A percentile compares a stretch with the other conserved stretches of the same genome.
Evolutionary conservation across 2,888 invertebrate genomes (phyloP).

Genomic region (Chrysina gloriosa): DNA sequence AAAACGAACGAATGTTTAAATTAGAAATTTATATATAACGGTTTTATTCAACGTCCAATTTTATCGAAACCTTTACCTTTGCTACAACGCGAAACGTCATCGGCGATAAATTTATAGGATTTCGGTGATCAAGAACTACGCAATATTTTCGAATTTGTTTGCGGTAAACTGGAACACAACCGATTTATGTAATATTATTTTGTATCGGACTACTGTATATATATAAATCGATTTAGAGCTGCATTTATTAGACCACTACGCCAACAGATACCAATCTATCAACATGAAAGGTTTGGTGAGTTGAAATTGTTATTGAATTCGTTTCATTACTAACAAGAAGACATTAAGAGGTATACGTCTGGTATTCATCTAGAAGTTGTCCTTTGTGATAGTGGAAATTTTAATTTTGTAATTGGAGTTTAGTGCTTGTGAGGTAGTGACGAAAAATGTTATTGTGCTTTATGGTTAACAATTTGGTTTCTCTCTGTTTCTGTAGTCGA

Average conservation of each 20-base stretch:
- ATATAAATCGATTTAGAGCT: background rate
- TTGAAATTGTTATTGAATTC: background rate
- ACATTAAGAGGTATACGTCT: background rate
- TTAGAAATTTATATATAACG: no score
- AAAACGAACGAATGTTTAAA: background rate
- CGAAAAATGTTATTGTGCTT: no score
- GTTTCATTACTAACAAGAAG: background rate
- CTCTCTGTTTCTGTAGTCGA: no score
- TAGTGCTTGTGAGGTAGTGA: no score
- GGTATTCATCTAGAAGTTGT: background rate
- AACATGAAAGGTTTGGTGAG: constrained; percentile 18
- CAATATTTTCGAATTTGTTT: constrained; percentile 12
- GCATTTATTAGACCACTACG: background rate
- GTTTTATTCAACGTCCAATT: no score
- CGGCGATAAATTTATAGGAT: background rate
- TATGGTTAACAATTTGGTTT: no score
- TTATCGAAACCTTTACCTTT: no score
- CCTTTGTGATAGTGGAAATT: no score
- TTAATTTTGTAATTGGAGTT: no score
- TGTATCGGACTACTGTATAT: background rate
- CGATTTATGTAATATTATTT: constrained; percentile 4
- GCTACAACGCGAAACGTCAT: constrained; percentile 23
- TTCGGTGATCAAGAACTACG: background rate
- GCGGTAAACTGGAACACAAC: background rate
- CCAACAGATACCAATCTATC: background rate